Conservation (phyloP, 2,888 invertebrate genomes). For the Netelia virgata region DNA sequence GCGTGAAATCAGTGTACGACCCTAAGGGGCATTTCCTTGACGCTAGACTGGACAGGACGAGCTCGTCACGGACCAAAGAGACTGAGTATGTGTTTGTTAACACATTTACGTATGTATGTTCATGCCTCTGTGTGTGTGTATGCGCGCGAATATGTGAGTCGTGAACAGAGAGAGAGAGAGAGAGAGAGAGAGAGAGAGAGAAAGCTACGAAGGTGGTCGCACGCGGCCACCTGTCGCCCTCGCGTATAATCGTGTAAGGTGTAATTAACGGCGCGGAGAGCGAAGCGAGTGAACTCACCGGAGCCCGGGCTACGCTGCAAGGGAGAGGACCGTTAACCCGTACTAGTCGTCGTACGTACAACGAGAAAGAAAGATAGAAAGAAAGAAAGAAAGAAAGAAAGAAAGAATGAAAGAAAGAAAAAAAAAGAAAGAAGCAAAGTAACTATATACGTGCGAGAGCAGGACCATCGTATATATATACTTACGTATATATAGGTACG, state of each 20-base stretch:
- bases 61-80: conserved; percentile 3
- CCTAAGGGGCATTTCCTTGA: conserved; percentile 20
- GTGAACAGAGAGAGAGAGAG: not conserved
- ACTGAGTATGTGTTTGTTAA: no score
- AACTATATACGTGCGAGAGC: not conserved
- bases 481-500: conserved; percentile 9
- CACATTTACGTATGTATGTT: no score
- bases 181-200: conserved; percentile 25
- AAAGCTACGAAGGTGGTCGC: conserved; percentile 47
- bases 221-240: conserved; percentile 78
- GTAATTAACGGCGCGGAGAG: conserved; percentile 76
- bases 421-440: not conserved
- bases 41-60: not conserved
- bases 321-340: conserved; percentile 42
- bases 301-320: conserved; percentile 6
- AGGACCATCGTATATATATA: not conserved
- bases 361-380: not conserved
- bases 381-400: not conserved
- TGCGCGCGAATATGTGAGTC: no score
- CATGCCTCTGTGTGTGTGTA: no score
- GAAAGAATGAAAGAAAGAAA: not conserved
- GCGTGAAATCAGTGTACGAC: conserved; percentile 26
- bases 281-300: conserved; percentile 22
- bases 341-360: conserved; percentile 7
- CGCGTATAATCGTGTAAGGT: conserved; percentile 75